Conservation (phyloP, 1,140 invertebrate genomes). For the Drosophila nigrodunni region DNA sequence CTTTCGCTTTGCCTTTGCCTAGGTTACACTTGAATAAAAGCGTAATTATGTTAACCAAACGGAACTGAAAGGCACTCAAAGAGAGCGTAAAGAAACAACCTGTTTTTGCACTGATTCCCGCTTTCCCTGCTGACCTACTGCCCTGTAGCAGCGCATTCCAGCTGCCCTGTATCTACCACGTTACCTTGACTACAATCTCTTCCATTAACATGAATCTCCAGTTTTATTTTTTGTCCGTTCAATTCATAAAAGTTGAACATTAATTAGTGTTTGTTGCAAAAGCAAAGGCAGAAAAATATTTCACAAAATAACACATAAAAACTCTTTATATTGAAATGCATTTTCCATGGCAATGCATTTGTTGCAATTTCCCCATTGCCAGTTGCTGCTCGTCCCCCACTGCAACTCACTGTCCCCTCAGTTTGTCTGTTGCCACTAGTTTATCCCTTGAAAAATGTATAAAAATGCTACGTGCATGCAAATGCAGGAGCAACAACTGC, state of each 20-base stretch:
- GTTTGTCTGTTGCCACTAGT: conserved; percentile 7
- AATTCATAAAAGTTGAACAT: conserved; percentile 46
- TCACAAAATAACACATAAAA: too few relatives aligned
- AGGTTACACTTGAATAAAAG: conserved; percentile 46
- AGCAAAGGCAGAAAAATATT: conserved; percentile 45
- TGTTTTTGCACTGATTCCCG: conserved; percentile 20
- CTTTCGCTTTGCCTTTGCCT: neutral
- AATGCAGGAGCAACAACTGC: conserved; percentile 62
- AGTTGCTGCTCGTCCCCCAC: neutral
- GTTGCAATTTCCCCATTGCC: neutral
- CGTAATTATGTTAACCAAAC: conserved; percentile 44
- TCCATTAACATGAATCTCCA: conserved; percentile 2
- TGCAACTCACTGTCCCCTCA: too few relatives aligned
- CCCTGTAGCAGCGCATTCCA: too few relatives aligned
- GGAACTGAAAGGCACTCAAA: neutral
- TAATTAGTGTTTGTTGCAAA: conserved; percentile 74
- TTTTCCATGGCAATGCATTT: conserved; percentile 60
- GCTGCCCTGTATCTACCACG: neutral
- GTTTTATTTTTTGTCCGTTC: neutral
- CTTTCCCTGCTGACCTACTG: too few relatives aligned
- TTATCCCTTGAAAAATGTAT: conserved; percentile 73
- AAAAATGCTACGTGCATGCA: conserved; percentile 61
- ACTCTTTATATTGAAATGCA: conserved; percentile 64
- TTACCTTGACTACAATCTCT: conserved; percentile 26
- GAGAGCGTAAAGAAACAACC: neutral